Conservation (phyloP, 2,113 vertebrate genomes). For the Urocolius indicus region DNA sequence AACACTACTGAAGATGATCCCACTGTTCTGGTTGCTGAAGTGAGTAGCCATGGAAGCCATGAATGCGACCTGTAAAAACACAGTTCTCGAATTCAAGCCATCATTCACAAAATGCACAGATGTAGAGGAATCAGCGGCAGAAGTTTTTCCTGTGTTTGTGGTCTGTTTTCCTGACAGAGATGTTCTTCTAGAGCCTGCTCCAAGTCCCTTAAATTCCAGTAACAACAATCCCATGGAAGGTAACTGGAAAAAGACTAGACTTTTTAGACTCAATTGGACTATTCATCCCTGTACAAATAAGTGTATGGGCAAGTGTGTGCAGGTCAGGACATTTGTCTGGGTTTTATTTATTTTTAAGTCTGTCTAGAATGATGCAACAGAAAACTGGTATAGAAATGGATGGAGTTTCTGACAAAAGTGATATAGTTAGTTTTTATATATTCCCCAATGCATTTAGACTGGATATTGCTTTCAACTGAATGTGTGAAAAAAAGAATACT, state of each 20-base stretch:
- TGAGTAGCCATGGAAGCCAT: constrained; percentile 88
- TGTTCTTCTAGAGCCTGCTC: constrained; percentile 55
- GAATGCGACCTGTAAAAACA: constrained; percentile 79
- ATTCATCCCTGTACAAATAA: constrained; percentile 42
- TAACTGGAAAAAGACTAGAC: constrained; percentile 3
- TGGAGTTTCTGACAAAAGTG: not conserved
- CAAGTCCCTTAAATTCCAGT: constrained; percentile 36
- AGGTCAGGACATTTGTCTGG: not conserved
- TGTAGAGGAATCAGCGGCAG: not conserved
- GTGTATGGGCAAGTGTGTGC: not conserved
- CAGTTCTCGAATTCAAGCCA: not conserved
- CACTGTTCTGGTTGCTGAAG: constrained; percentile 87
- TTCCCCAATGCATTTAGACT: not conserved
- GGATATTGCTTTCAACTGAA: not conserved
- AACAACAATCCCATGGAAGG: constrained; percentile 54
- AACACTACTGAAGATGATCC: constrained; percentile 86
- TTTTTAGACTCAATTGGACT: constrained; percentile 45
- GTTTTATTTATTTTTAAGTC: constrained; percentile 17
- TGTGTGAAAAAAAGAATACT: not conserved
- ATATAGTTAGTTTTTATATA: not conserved
- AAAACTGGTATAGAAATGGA: not conserved
- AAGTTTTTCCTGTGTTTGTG: not conserved
- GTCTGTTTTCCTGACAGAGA: constrained; percentile 41
- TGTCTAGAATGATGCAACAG: not conserved
- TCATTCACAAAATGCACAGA: not conserved